phyloP scores from a whole-genome alignment of 2,113 vertebrate genomes.

The Ia io region DNA sequence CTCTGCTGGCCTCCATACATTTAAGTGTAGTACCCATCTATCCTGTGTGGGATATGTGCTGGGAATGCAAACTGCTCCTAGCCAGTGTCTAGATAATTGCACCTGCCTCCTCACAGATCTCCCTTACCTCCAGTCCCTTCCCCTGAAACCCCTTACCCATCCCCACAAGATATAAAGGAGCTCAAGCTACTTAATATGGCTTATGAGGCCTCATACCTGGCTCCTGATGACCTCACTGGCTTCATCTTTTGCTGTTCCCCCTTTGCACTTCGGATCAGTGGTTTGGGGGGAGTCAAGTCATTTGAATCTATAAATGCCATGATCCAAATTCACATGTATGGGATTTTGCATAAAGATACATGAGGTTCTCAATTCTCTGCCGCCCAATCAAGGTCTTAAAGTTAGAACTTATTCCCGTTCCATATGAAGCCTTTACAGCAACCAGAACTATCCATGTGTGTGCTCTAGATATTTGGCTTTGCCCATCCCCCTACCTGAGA shows the following conservation, averaged over 20 bases:
- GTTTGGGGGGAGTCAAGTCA: neutral
- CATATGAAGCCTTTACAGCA: neutral
- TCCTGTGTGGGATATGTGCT: no score
- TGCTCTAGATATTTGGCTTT: neutral
- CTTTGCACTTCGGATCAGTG: neutral
- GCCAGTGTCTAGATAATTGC: neutral
- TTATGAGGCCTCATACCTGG: neutral
- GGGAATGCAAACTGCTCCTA: neutral
- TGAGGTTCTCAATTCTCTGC: neutral
- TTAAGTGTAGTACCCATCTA: no score
- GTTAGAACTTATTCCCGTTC: neutral
- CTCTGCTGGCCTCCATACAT: constrained; percentile 43
- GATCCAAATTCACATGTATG: neutral
- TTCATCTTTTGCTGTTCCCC: neutral
- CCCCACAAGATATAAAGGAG: neutral
- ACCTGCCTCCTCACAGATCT: neutral
- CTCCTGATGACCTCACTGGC: neutral
- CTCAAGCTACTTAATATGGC: neutral
- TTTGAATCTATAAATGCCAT: neutral
- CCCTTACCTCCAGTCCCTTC: neutral
- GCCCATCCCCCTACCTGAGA: neutral
- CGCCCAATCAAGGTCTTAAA: neutral
- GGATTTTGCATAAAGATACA: neutral
- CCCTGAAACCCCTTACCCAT: neutral
- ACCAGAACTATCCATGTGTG: neutral